A percentile compares a stretch with the other conserved stretches of the same genome.
Conservation (phyloP, 2,797 vertebrate species). For the Pseudomugil gertrudae region DNA sequence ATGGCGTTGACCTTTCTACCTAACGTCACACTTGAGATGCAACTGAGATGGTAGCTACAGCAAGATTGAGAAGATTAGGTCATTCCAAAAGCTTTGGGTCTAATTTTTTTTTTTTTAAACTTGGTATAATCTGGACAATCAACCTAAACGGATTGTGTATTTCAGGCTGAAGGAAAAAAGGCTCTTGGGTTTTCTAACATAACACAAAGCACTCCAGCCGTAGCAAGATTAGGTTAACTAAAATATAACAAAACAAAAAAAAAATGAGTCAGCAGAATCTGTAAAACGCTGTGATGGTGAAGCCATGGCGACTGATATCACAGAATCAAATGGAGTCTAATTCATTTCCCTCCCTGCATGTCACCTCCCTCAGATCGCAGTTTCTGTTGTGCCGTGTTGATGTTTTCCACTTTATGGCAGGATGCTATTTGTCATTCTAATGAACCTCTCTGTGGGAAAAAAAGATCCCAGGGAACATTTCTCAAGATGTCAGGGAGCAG, state of each 20-base stretch:
- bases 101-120: slow-evolving; percentile 67
- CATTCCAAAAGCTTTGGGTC: slow-evolving; percentile 50
- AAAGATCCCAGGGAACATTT: slow-evolving; percentile 82
- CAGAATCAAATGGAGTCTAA: slow-evolving; percentile 81
- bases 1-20: slow-evolving; percentile 67
- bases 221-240: slow-evolving; percentile 35
- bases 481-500: slow-evolving; percentile 82
- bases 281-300: slow-evolving; percentile 61
- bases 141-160: slow-evolving; percentile 69
- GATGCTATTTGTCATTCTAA: slow-evolving; percentile 86
- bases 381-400: slow-evolving; percentile 82
- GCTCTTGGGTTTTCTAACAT: slow-evolving; percentile 43
- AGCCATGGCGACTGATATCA: slow-evolving; percentile 74
- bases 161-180: slow-evolving; percentile 56
- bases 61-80: slow-evolving; percentile 72
- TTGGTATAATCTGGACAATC: slow-evolving; percentile 62
- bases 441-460: slow-evolving; percentile 83
- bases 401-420: slow-evolving; percentile 83
- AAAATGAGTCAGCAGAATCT: slow-evolving; percentile 80
- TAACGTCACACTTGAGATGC: slow-evolving; percentile 59
- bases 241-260: slow-evolving; percentile 28
- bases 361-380: slow-evolving; percentile 80
- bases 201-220: slow-evolving; percentile 48
- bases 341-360: slow-evolving; percentile 81
- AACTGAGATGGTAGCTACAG: slow-evolving; percentile 69